Percentiles rank a stretch among this genome's conserved stretches.
Conservation (phyloP, 35 echinoderm and acorn worm genomes). For the Amphiura filiformis region DNA sequence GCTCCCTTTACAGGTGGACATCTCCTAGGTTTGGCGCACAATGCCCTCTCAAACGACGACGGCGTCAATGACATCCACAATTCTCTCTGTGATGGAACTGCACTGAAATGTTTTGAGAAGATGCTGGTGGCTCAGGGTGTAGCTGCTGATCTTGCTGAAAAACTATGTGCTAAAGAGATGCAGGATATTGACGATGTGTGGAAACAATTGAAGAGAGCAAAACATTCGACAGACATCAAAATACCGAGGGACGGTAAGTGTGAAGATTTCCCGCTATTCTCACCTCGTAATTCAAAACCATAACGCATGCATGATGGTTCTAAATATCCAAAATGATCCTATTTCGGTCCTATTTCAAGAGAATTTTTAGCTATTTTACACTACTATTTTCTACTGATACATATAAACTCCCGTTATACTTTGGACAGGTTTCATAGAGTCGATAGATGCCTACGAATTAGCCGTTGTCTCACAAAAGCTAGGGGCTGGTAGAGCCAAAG, state of each 20-base stretch:
- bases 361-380: too few species aligned
- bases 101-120: constrained; percentile 49
- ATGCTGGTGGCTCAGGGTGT: constrained; percentile 81
- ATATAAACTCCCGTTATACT: too few species aligned
- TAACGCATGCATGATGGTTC: too few species aligned
- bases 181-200: constrained; percentile 64
- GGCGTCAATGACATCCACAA: constrained; percentile 25
- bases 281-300: too few species aligned
- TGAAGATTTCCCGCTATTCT: too few species aligned
- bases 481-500: constrained; percentile 59
- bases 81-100: constrained; percentile 49
- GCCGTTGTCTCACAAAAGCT: constrained; percentile 39
- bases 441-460: constrained; percentile 36
- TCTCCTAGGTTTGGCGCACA: too few species aligned
- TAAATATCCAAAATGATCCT: too few species aligned
- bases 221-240: constrained; percentile 28
- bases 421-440: constrained; percentile 49
- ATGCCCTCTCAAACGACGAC: not conserved
- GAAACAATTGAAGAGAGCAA: constrained; percentile 26
- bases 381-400: too few species aligned
- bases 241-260: not conserved
- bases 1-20: too few species aligned
- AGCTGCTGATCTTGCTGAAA: constrained; percentile 24
- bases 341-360: too few species aligned
- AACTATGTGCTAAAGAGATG: constrained; percentile 36